These are phyloP conservation scores for Eustalomyia histrio DNA, from an alignment of 2,888 invertebrate genomes.

Conservation along the genomic window DNA sequence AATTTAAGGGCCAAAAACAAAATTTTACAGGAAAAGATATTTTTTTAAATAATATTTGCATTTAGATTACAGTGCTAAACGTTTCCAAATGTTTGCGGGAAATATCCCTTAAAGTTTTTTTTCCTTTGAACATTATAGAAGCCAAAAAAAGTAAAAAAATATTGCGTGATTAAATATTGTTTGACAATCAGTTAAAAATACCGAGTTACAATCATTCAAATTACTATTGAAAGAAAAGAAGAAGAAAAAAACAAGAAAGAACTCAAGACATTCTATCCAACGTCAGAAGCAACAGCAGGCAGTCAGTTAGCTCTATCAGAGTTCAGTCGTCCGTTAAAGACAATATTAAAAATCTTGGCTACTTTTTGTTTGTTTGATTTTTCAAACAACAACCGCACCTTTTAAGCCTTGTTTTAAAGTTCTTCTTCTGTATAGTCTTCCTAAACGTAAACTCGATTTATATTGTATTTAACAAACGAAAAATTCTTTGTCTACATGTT, in stretches of 20 bases:
- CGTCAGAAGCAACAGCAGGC: background rate
- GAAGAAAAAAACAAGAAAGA: background rate
- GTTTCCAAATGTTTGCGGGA: too few species aligned
- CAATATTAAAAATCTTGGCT: slow-evolving; percentile 27
- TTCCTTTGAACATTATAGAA: background rate
- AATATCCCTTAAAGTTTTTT: background rate
- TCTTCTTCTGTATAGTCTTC: slow-evolving; percentile 11
- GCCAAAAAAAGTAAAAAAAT: background rate
- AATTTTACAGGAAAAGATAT: too few species aligned
- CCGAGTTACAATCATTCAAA: slow-evolving; percentile 18
- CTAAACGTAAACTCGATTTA: slow-evolving; percentile 39
- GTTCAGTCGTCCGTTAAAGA: slow-evolving; percentile 46
- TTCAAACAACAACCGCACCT: slow-evolving; percentile 50
- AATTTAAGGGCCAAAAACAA: too few species aligned
- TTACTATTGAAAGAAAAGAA: background rate
- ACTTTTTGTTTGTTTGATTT: slow-evolving; percentile 17
- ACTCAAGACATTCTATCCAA: background rate
- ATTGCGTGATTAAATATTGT: background rate
- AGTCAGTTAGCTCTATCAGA: slow-evolving; percentile 14
- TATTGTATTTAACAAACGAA: slow-evolving; percentile 39
- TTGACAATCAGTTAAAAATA: slow-evolving; percentile 5
- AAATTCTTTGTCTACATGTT: slow-evolving; percentile 9
- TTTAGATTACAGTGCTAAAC: too few species aligned
- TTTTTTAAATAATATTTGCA: too few species aligned
- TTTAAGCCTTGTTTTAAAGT: slow-evolving; percentile 24